These are phyloP conservation scores for Pammene fasciana DNA, from an alignment of 2,888 invertebrate species.

Conservation along the genomic window DNA sequence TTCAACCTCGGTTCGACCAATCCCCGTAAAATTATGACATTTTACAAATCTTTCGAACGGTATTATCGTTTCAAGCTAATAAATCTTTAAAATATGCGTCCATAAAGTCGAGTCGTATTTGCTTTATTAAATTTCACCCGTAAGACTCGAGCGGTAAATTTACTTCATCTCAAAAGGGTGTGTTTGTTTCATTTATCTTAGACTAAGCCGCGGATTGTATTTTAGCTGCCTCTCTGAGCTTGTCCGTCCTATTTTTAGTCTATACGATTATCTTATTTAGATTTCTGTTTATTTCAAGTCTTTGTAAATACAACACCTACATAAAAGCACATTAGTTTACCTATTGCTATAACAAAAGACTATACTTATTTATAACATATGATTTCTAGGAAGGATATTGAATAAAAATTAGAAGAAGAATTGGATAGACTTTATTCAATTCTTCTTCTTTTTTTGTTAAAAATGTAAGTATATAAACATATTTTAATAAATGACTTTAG, in stretches of 20 bases:
- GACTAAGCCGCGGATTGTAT: conserved; percentile 63
- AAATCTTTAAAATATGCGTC: conserved; percentile 72
- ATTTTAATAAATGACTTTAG: no score
- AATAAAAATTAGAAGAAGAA: no score
- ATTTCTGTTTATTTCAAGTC: neutral
- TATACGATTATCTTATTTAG: neutral
- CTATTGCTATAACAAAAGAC: no score
- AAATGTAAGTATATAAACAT: no score
- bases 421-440: no score
- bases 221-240: conserved; percentile 55
- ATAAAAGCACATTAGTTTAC: no score
- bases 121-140: conserved; percentile 74
- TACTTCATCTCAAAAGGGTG: conserved; percentile 68
- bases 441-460: no score
- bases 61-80: conserved; percentile 45
- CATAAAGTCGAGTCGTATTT: conserved; percentile 67
- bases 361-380: no score
- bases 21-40: neutral
- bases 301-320: no score
- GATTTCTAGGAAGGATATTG: no score
- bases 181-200: conserved; percentile 47
- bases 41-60: conserved; percentile 2
- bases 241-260: conserved; percentile 24
- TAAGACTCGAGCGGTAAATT: conserved; percentile 63
- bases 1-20: neutral